These are phyloP conservation scores for Nymphalis io DNA, from an alignment of 1,140 invertebrate genomes.

Conservation along the genomic window DNA sequence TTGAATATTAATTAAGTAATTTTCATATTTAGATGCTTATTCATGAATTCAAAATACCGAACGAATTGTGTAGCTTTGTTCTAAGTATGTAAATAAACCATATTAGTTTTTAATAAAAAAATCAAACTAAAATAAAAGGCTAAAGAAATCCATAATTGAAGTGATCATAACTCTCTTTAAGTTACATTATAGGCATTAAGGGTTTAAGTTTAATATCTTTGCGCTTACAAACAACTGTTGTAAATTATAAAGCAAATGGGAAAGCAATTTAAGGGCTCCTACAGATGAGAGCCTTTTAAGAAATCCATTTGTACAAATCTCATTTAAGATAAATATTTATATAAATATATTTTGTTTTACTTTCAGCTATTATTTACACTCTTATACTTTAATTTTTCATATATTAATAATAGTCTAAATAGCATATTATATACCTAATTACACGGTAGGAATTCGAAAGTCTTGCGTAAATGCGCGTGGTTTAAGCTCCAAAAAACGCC, in stretches of 20 bases:
- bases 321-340: too few relatives aligned
- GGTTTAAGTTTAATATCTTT: constrained; percentile 4
- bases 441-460: too few relatives aligned
- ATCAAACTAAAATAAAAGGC: background rate
- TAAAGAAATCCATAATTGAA: background rate
- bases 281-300: constrained; percentile 8
- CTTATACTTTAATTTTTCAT: too few relatives aligned
- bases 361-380: too few relatives aligned
- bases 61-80: too few relatives aligned
- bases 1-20: background rate
- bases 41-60: too few relatives aligned
- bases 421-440: too few relatives aligned
- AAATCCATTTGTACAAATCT: background rate
- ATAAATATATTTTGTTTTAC: too few relatives aligned
- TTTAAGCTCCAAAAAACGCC: background rate
- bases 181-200: background rate
- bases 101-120: too few relatives aligned
- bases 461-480: background rate
- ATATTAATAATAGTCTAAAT: too few relatives aligned
- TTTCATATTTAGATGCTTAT: too few relatives aligned
- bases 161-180: background rate
- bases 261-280: constrained; percentile 1
- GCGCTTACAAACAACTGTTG: constrained; percentile 14
- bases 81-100: too few relatives aligned
- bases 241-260: constrained; percentile 25